Conservation (phyloP, 2,888 invertebrate genomes). For the Cryptus viduatorius region DNA sequence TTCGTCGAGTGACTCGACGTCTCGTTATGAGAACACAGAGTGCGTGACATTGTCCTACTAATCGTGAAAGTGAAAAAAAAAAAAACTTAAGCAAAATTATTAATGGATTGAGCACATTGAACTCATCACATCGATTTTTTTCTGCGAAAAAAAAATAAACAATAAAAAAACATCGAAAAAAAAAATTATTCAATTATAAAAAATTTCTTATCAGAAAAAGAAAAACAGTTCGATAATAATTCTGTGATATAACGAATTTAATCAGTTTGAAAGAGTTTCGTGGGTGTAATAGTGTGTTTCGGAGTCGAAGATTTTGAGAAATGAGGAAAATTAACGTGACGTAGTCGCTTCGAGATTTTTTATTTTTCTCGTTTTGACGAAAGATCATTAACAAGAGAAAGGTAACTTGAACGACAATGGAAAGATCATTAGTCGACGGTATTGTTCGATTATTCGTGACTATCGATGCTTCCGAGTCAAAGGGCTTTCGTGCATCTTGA, state of each 20-base stretch:
- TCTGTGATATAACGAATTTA: constrained; percentile 56
- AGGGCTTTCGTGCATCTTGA: background rate
- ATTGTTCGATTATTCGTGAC: background rate
- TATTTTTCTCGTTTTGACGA: background rate
- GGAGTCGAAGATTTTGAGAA: background rate
- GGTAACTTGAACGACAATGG: constrained; percentile 15
- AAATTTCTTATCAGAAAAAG: background rate
- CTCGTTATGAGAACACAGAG: background rate
- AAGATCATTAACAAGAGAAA: background rate
- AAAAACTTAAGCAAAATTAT: constrained; percentile 7
- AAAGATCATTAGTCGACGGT: background rate
- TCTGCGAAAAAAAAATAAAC: background rate
- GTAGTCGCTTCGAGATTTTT: background rate
- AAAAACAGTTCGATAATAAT: constrained; percentile 36
- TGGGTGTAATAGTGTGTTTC: constrained; percentile 21
- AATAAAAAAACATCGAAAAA: background rate
- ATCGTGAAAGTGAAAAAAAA: constrained; percentile 25
- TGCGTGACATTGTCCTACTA: background rate
- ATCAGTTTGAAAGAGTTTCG: constrained; percentile 14
- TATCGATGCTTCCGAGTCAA: background rate
- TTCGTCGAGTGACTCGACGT: constrained; percentile 9
- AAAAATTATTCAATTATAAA: background rate
- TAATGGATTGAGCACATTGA: background rate
- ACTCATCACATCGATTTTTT: background rate
- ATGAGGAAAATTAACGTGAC: constrained; percentile 1